Evolutionary conservation across 2,113 vertebrate genomes (phyloP).

Genomic region (Bos taurus): DNA sequence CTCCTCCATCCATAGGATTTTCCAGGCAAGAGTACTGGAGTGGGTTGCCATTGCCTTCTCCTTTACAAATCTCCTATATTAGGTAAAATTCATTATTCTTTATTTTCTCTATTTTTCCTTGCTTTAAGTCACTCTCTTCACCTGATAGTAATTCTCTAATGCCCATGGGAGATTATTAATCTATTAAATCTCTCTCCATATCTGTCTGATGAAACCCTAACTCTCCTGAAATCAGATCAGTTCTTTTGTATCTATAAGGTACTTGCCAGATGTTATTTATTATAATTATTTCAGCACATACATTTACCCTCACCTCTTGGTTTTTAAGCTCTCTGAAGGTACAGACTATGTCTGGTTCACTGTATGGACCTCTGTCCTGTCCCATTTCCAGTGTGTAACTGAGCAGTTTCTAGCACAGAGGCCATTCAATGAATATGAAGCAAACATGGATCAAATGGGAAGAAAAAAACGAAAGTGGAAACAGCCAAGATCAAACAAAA

Average conservation of each 20-base stretch:
- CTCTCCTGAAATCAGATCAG: neutral
- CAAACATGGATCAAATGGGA: neutral
- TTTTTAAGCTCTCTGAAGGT: neutral
- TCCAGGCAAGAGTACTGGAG: no score
- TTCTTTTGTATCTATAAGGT: neutral
- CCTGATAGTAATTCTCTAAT: neutral
- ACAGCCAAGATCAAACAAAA: neutral
- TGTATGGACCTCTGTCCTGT: neutral
- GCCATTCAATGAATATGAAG: neutral
- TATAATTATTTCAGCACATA: neutral
- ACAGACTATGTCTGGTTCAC: neutral
- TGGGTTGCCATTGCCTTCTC: neutral
- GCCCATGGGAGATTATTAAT: neutral
- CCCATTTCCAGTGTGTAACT: neutral
- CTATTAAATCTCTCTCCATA: neutral
- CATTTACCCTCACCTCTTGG: neutral
- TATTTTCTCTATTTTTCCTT: neutral
- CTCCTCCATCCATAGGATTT: no score
- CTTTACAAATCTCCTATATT: neutral
- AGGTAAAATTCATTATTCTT: neutral
- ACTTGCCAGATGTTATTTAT: neutral
- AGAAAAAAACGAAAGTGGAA: neutral
- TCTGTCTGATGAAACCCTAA: neutral
- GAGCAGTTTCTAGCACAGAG: neutral
- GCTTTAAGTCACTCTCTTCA: neutral